Conservation (phyloP, 2,888 invertebrate genomes). For the Lamproptera curius region DNA sequence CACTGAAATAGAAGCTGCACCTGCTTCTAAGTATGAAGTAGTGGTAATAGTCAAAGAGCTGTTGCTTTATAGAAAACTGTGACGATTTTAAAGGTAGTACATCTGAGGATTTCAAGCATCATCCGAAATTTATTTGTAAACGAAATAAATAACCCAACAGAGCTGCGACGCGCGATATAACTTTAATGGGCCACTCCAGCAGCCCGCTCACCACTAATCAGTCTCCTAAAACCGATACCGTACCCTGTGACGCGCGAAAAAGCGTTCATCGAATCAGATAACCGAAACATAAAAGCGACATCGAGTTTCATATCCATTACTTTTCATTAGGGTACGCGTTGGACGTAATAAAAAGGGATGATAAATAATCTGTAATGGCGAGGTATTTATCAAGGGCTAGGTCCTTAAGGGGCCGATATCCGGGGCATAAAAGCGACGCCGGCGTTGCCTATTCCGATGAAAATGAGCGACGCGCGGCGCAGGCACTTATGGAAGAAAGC, state of each 20-base stretch:
- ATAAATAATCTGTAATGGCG: conserved; percentile 14
- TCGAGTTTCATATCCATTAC: conserved; percentile 6
- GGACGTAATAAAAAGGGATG: conserved; percentile 1
- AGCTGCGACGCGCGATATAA: too few relatives aligned
- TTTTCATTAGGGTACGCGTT: conserved; percentile 4
- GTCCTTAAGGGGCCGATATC: conserved; percentile 3
- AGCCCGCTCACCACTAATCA: too few relatives aligned
- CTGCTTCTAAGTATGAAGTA: too few relatives aligned
- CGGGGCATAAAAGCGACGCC: neutral
- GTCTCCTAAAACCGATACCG: neutral
- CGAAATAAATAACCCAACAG: too few relatives aligned
- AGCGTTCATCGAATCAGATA: neutral
- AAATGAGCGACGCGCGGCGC: conserved; percentile 6
- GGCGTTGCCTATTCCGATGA: conserved; percentile 6
- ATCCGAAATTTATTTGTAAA: too few relatives aligned
- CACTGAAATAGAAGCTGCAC: too few relatives aligned
- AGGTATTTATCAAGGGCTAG: conserved; percentile 11
- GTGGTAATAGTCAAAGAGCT: too few relatives aligned
- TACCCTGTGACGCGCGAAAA: neutral
- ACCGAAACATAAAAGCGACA: neutral
- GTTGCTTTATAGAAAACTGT: too few relatives aligned
- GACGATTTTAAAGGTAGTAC: too few relatives aligned
- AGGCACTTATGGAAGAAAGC: conserved; percentile 15
- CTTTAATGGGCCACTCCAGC: too few relatives aligned
- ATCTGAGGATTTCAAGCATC: too few relatives aligned